A percentile compares a stretch with the other conserved stretches of the same genome.
Conservation (phyloP, 2,797 vertebrate genomes). For the Nannoperca australis region DNA sequence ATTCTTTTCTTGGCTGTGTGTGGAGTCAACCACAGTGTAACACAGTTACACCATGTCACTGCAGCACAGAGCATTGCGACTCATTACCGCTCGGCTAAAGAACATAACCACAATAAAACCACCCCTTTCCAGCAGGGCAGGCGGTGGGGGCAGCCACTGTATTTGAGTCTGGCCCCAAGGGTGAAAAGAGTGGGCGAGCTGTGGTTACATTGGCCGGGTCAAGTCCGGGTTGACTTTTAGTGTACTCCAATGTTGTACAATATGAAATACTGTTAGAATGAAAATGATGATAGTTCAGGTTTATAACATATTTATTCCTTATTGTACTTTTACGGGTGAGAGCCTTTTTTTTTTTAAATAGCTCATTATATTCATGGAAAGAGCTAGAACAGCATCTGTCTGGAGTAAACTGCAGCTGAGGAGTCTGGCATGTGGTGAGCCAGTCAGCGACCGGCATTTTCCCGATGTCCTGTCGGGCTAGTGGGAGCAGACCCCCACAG, state of each 20-base stretch:
- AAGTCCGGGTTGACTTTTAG: slow-evolving; percentile 34
- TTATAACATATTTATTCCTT: slow-evolving; percentile 22
- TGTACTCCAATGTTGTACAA: slow-evolving; percentile 30
- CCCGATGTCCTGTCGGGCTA: slow-evolving; percentile 44
- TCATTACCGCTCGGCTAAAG: slow-evolving; percentile 62
- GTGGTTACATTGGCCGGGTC: slow-evolving; percentile 34
- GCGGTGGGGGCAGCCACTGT: slow-evolving; percentile 34
- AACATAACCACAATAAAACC: slow-evolving; percentile 64
- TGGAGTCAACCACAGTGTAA: slow-evolving; percentile 52
- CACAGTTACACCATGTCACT: slow-evolving; percentile 48
- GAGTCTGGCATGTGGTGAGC: slow-evolving; percentile 46
- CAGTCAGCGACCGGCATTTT: slow-evolving; percentile 49
- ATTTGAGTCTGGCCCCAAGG: slow-evolving; percentile 23
- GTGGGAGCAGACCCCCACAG: slow-evolving; percentile 66
- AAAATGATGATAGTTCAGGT: slow-evolving; percentile 15
- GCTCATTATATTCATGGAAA: slow-evolving; percentile 17
- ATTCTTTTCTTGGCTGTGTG: slow-evolving; percentile 59
- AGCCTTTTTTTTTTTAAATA: slow-evolving; percentile 3
- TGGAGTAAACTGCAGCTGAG: slow-evolving; percentile 34
- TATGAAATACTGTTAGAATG: slow-evolving; percentile 24
- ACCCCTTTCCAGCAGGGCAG: slow-evolving; percentile 40
- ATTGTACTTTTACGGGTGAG: slow-evolving; percentile 16
- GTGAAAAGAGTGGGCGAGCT: slow-evolving; percentile 48
- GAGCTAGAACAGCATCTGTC: slow-evolving; percentile 10
- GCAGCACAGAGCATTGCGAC: slow-evolving; percentile 51